These are phyloP conservation scores for Heliocidaris tuberculata DNA, from an alignment of 35 echinoderm and acorn worm species.

Conservation along the genomic window DNA sequence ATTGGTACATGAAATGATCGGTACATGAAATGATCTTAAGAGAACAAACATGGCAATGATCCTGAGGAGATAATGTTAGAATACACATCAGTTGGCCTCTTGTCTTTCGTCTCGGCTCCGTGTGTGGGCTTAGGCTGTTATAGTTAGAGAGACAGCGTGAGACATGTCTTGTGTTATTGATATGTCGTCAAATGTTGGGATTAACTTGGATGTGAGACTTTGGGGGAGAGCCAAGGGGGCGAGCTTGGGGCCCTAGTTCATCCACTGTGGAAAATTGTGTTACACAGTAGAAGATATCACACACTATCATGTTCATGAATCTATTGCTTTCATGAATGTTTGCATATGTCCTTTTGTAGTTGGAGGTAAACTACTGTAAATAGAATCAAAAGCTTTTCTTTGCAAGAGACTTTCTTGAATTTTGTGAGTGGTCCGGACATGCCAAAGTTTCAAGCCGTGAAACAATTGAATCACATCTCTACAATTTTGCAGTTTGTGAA, in stretches of 20 bases:
- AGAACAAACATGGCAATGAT: background rate
- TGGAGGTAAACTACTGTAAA: background rate
- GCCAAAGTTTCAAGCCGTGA: too few relatives aligned
- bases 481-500: too few relatives aligned
- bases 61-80: background rate
- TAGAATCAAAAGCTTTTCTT: background rate
- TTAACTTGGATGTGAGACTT: background rate
- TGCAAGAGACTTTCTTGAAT: background rate
- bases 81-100: background rate
- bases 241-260: background rate
- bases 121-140: constrained; percentile 2
- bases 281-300: background rate
- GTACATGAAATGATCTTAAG: background rate
- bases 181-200: background rate
- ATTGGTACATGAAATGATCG: background rate
- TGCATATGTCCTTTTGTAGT: background rate
- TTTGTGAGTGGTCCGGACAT: background rate
- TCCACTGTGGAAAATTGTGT: background rate
- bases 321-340: background rate
- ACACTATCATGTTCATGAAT: background rate
- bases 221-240: background rate
- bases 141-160: background rate
- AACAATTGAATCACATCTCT: too few relatives aligned
- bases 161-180: background rate
- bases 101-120: background rate